Evolutionary conservation across 2,888 invertebrate species (phyloP), one percentile per base, ranked within the genome.

Genomic region (Ptycholaimellus sp.): DNA sequence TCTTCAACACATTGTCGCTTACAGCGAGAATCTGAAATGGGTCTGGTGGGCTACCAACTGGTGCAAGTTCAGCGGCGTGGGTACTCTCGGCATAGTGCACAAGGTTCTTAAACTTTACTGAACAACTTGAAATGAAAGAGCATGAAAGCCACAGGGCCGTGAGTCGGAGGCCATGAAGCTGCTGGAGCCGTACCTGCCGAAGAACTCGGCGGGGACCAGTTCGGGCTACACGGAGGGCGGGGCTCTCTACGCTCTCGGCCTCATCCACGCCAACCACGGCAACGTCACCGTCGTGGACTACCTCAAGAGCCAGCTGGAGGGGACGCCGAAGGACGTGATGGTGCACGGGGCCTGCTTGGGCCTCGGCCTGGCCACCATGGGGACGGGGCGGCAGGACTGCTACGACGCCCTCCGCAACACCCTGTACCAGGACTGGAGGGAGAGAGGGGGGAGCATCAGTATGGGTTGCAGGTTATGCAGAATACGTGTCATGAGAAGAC

Each of bases 401-500:
- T 96, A 93, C 58, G 85, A 87, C 54, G 83, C 87, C 58, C 67
- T 99, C 9, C 90, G 90, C 58, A 82, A 83, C 57, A 85, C 85
- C 62, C 68, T 99, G 40, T 90, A 85, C 55, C 85, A 90, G 51
- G 96, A 96, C 61, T n/a, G n/a, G n/a, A n/a, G n/a, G n/a, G n/a
- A n/a, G n/a, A n/a, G n/a, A n/a, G 28, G 53, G 53, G 32, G 45
- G 49, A 45, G 43, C 42, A n/a, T n/a, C n/a, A n/a, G n/a, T n/a
- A n/a, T n/a, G n/a, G n/a, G 27, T 41, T 48, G 31, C 60, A 73
- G 70, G 82, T 81, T 60, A 82, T 82, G 14, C 78, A 80, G 60
- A 85, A 87, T 59, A 85, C 85, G 30, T 82, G 83, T 58, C 96
- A 99, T 58, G 96, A 99, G 59, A 96, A 96, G 63, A 96, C 96